Conservation (phyloP, 2,113 vertebrate species). For the Etia nguti region DNA sequence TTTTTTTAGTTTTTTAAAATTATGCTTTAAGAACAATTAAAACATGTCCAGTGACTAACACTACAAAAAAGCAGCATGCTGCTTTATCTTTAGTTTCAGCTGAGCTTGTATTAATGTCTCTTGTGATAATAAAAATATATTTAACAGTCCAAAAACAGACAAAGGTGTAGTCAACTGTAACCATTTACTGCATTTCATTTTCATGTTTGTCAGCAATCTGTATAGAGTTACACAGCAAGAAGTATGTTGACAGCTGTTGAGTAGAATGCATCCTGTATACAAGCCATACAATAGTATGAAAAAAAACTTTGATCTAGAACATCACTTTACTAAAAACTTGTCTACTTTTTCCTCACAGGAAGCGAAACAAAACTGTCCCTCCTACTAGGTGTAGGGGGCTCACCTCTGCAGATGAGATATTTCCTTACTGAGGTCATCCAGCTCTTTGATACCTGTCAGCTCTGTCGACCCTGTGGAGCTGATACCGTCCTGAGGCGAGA, state of each 20-base stretch:
- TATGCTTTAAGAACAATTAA: background rate
- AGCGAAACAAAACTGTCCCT: constrained; percentile 43
- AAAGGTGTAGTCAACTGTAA: background rate
- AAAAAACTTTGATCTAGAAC: background rate
- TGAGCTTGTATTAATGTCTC: background rate
- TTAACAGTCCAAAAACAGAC: background rate
- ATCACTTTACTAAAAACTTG: background rate
- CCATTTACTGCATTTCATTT: background rate
- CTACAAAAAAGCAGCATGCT: background rate
- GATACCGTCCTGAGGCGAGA: constrained; percentile 78
- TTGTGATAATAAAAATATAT: background rate
- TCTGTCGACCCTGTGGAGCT: constrained; percentile 81
- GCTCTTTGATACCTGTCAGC: constrained; percentile 88
- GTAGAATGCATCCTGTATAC: background rate
- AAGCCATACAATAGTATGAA: background rate
- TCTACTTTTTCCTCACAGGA: constrained; percentile 10
- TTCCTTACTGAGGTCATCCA: constrained; percentile 92
- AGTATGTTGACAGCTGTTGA: background rate
- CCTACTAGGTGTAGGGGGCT: constrained; percentile 33
- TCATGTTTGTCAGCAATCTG: background rate
- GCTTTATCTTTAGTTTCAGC: background rate
- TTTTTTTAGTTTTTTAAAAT: background rate
- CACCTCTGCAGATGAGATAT: constrained; percentile 94
- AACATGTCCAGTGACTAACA: background rate
- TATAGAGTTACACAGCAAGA: background rate